Evolutionary conservation across 2,797 vertebrate genomes (phyloP).

Genomic region (Natrix natrix): DNA sequence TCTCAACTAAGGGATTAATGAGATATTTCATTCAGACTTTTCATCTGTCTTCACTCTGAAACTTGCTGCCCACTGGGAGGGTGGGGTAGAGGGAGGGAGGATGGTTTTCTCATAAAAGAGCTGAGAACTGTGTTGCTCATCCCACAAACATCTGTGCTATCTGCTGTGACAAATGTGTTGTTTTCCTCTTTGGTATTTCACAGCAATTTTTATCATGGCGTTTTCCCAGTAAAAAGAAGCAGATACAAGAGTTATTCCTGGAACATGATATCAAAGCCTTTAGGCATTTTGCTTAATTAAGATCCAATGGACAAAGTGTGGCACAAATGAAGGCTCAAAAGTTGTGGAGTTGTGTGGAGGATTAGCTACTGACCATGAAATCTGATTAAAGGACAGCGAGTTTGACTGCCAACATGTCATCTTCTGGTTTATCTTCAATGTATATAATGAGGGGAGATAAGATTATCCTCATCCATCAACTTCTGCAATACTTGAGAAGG

Average conservation of each 20-base stretch:
- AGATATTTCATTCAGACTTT: slow-evolving; percentile 69
- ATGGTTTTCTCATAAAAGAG: slow-evolving; percentile 34
- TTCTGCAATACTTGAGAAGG: background rate
- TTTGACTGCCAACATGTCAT: background rate
- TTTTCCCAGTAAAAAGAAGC: slow-evolving; percentile 42
- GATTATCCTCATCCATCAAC: background rate
- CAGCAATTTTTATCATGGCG: slow-evolving; percentile 1
- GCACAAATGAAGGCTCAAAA: background rate
- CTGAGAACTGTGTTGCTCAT: slow-evolving; percentile 40
- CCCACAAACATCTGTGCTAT: slow-evolving; percentile 23
- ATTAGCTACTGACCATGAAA: background rate
- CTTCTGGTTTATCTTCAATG: background rate
- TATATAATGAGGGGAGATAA: background rate
- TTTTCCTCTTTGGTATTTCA: slow-evolving; percentile 41
- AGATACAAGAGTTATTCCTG: background rate
- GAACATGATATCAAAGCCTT: slow-evolving; percentile 6
- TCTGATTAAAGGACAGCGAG: background rate
- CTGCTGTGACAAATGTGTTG: slow-evolving; percentile 41
- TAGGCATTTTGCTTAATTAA: slow-evolving; percentile 26
- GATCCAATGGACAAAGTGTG: slow-evolving; percentile 1
- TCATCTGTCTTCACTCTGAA: slow-evolving; percentile 57
- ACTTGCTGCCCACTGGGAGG: slow-evolving; percentile 55
- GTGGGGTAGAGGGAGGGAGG: slow-evolving; percentile 36
- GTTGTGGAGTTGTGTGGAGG: background rate
- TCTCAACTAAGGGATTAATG: slow-evolving; percentile 64